Evolutionary conservation across 2,113 vertebrate genomes (phyloP), one percentile per base, ranked within the genome.

Genomic region (Menura novaehollandiae): DNA sequence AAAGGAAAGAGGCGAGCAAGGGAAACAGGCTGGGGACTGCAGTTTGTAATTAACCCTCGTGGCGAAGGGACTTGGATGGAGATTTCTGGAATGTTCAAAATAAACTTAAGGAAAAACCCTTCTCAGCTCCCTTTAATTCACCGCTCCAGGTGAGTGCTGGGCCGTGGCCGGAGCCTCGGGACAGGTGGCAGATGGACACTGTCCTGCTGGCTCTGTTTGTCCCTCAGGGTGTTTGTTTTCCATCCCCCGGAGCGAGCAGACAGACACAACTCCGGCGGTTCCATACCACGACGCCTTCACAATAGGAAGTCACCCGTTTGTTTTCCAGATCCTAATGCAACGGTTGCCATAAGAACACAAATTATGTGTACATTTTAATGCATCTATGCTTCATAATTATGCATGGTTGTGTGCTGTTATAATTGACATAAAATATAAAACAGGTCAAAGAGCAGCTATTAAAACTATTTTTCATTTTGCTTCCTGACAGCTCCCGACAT

Each of bases 401-500:
- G 99, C 99, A 99, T 99, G 98, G 98, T 98, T 99, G 98, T 99
- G 98, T 98, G 98, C 98, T 98, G 99, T 99, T 98, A 98, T 99
- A 99, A 99, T 99, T 99, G 99, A 99, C 99, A 99, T 99, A 99
- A 99, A 99, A 99, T 99, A 99, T 99, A 99, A 99, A 98, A 98
- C 98, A 98, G 99, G 99, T 99, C 99, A 99, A 98, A 98, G 98
- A 99, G 99, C 98, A 98, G 98, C 99, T 98, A 99, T 99, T 99
- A 99, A 99, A 99, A 99, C 99, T 99, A 99, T 99, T 99, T 99
- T 99, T 99, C 99, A 99, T 99, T 99, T 99, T 98, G 99, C 99
- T 98, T 99, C 98, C 98, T 99, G 99, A 99, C 99, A 99, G 99
- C 98, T 97, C 56, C 98, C 98, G 98, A 98, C 98, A 98, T 98